Percentiles rank a stretch among this genome's conserved stretches.
These are phyloP conservation scores for Dolichotis patagonum DNA, from an alignment of 2,113 vertebrate genomes.

Conservation along the genomic window DNA sequence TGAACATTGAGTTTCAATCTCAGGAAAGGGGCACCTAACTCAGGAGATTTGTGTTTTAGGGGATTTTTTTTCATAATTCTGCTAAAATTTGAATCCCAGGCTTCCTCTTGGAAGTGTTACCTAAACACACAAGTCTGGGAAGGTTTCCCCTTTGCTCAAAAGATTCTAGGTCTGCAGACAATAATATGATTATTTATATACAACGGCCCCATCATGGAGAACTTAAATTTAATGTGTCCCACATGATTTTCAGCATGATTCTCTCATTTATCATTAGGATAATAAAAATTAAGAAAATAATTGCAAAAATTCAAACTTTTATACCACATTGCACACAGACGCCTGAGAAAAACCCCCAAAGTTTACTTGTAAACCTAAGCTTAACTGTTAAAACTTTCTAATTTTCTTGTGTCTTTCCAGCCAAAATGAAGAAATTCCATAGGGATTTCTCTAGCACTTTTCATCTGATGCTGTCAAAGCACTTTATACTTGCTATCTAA, in stretches of 20 bases:
- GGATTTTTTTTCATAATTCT: slow-evolving; percentile 24
- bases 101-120: slow-evolving; percentile 44
- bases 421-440: slow-evolving; percentile 60
- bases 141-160: slow-evolving; percentile 34
- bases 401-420: slow-evolving; percentile 74
- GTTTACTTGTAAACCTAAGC: slow-evolving; percentile 66
- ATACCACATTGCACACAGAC: neutral
- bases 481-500: slow-evolving; percentile 71
- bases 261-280: slow-evolving; percentile 43
- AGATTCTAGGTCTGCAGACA: neutral
- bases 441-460: slow-evolving; percentile 69
- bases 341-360: neutral
- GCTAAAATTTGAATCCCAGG: slow-evolving; percentile 48
- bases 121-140: slow-evolving; percentile 24
- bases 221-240: slow-evolving; percentile 49
- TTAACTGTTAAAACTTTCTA: slow-evolving; percentile 65
- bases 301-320: neutral
- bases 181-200: slow-evolving; percentile 44
- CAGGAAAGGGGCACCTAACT: neutral
- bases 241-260: neutral
- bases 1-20: slow-evolving; percentile 6
- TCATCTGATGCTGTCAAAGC: slow-evolving; percentile 75
- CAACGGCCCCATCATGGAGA: slow-evolving; percentile 6
- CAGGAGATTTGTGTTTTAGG: neutral
- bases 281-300: neutral